Conservation (phyloP, 2,113 vertebrate species). For the Crotalus viridis region DNA sequence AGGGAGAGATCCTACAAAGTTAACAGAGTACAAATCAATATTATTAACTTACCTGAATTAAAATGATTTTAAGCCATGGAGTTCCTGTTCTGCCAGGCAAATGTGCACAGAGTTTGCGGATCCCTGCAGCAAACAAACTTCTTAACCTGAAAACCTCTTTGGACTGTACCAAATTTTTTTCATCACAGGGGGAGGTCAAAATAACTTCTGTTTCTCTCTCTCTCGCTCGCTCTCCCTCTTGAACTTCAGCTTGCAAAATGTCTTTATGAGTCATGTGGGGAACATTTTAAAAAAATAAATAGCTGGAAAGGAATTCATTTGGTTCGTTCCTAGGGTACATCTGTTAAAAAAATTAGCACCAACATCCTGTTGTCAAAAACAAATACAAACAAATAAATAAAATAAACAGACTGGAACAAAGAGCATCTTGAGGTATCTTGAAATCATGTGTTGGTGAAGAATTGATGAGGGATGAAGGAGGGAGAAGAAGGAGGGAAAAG, state of each 20-base stretch:
- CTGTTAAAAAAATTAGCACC: background rate
- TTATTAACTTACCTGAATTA: slow-evolving; percentile 64
- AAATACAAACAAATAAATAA: slow-evolving; percentile 21
- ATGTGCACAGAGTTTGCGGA: slow-evolving; percentile 25
- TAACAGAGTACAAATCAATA: background rate
- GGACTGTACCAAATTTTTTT: slow-evolving; percentile 65
- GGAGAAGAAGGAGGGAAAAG: background rate
- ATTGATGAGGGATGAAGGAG: background rate
- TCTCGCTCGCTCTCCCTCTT: background rate
- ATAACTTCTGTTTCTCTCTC: slow-evolving; percentile 43
- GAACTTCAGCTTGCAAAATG: slow-evolving; percentile 41
- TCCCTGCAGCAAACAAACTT: slow-evolving; percentile 54
- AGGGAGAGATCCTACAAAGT: background rate
- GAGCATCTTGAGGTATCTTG: slow-evolving; percentile 37
- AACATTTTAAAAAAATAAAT: slow-evolving; percentile 37
- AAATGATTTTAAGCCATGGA: background rate
- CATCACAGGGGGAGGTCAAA: slow-evolving; percentile 48
- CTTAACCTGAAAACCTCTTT: slow-evolving; percentile 65
- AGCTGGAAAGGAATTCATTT: slow-evolving; percentile 37
- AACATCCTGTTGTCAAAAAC: slow-evolving; percentile 34
- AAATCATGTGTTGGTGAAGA: slow-evolving; percentile 25
- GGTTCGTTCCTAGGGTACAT: background rate
- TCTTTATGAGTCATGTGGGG: slow-evolving; percentile 55
- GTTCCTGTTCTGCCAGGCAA: slow-evolving; percentile 40
- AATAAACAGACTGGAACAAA: slow-evolving; percentile 22